Base-by-base conservation (phyloP, 2,113 vertebrate species). In the Cyrtonyx montezumae region DNA sequence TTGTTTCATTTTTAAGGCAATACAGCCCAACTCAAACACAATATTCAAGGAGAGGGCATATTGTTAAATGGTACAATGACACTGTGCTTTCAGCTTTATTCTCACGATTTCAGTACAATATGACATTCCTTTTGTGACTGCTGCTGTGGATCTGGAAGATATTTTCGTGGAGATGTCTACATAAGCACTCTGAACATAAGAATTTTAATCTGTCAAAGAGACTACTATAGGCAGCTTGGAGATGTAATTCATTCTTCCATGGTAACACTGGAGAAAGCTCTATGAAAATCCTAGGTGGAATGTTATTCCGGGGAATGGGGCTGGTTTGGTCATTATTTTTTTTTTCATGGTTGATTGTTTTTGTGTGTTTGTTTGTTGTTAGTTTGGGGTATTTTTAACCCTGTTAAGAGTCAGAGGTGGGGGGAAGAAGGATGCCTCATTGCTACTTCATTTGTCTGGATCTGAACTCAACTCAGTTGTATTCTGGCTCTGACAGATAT, bases 1-100 rank as follows among this genome's bases (percentile, higher is more conserved):
- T 77, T 5, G n/a, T 90, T 90, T 91, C 58, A 71, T 56, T 94
- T 91, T 84, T 53, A 58, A 88, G 40, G 78, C 36, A 53, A 14
- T 73, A 42, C 48, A 53, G 43, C 68, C n/a, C 51, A 84, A 76
- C 62, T 65, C 55, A 48, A 76, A 45, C 62, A 84, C 66, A 76
- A 25, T 84, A 84, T 84, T 87, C 62, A 71, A 91, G 43, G 78
- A 34, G 30, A 91, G 45, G 36, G 21, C 45, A 73, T 89, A 63
- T 92, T 6, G 6, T 91, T 92, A 94, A 92, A 76, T 53, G 45
- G 18, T 53, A 25, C 61, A 79, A 87, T 53, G 46, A n/a, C 65
- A 58, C 7, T 77, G 70, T 89, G 70, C 81, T 92, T 89, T 26
- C 70, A 45, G 53, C 71, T 28, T 84, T 92, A 65, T 68, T 84